A percentile compares a stretch with the other conserved stretches of the same genome.
Evolutionary conservation across 1,140 invertebrate species (phyloP).

Genomic region (Drosophila pruinosa): DNA sequence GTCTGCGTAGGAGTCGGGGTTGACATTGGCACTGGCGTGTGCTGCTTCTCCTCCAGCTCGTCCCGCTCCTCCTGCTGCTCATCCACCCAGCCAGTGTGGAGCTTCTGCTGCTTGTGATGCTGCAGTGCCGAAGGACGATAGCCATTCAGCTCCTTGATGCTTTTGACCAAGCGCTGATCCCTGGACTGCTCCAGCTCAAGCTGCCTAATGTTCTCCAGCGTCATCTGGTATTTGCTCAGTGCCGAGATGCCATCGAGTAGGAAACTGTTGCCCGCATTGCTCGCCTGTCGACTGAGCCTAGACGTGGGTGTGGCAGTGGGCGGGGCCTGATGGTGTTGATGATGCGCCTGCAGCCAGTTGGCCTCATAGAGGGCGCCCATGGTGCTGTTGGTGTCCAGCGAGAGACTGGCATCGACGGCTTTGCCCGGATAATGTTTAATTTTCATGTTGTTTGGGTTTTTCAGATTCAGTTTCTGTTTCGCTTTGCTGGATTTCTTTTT

Average conservation of each 20-base stretch:
- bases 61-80: conserved; percentile 32
- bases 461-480: conserved; percentile 20
- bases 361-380: conserved; percentile 92
- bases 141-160: conserved; percentile 85
- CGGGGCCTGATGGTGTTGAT: conserved; percentile 24
- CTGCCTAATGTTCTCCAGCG: conserved; percentile 84
- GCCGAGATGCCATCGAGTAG: conserved; percentile 84
- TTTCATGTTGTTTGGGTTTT: conserved; percentile 85
- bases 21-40: background rate
- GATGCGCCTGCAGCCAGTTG: conserved; percentile 89
- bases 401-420: conserved; percentile 86
- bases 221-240: conserved; percentile 86
- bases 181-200: conserved; percentile 53
- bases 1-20: too few species aligned
- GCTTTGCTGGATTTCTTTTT: conserved; percentile 8
- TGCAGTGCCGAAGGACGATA: conserved; percentile 85
- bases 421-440: conserved; percentile 92
- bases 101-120: conserved; percentile 84
- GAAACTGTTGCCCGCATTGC: conserved; percentile 66
- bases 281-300: conserved; percentile 50
- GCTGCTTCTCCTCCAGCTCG: background rate
- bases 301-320: conserved; percentile 59
- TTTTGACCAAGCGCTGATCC: conserved; percentile 55
- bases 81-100: conserved; percentile 84
- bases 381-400: conserved; percentile 85